A percentile compares a stretch with the other conserved stretches of the same genome.
Evolutionary conservation across 2,797 vertebrate genomes (phyloP).

Genomic region (Xenopus petersii): DNA sequence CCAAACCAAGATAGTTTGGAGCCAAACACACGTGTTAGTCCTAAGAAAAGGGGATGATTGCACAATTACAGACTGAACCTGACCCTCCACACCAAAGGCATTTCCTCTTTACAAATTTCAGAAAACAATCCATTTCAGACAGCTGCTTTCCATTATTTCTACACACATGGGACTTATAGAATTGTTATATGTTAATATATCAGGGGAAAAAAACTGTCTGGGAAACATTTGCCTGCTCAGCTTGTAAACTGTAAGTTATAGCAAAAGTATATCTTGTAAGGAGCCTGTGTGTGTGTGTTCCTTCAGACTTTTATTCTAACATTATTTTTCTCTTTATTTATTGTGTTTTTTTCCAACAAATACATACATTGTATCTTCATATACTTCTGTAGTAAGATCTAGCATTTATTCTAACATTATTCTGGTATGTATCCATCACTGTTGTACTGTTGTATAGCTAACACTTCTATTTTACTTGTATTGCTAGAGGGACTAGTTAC

Average conservation of each 20-base stretch:
- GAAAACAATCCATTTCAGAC: conserved; percentile 37
- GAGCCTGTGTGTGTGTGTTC: neutral
- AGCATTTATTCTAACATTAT: no score
- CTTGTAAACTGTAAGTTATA: neutral
- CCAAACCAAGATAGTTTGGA: no score
- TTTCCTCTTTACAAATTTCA: conserved; percentile 55
- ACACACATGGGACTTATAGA: conserved; percentile 49
- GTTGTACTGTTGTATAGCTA: no score
- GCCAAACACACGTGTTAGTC: neutral
- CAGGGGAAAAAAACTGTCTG: conserved; percentile 16
- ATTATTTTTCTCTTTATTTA: no score
- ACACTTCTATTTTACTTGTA: no score
- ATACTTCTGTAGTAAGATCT: no score
- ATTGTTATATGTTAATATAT: conserved; percentile 46
- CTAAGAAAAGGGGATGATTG: conserved; percentile 3
- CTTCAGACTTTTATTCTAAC: no score
- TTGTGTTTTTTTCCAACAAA: no score
- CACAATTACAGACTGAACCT: conserved; percentile 51
- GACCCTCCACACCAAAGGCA: conserved; percentile 61
- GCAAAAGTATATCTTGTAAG: neutral
- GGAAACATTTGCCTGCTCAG: conserved; percentile 32
- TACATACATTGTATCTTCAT: no score
- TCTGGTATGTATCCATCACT: no score
- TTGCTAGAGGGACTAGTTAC: no score
- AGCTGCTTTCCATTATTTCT: conserved; percentile 63